Base-by-base conservation (phyloP, 1,140 invertebrate species). In the Scaptomyza hsui region DNA sequence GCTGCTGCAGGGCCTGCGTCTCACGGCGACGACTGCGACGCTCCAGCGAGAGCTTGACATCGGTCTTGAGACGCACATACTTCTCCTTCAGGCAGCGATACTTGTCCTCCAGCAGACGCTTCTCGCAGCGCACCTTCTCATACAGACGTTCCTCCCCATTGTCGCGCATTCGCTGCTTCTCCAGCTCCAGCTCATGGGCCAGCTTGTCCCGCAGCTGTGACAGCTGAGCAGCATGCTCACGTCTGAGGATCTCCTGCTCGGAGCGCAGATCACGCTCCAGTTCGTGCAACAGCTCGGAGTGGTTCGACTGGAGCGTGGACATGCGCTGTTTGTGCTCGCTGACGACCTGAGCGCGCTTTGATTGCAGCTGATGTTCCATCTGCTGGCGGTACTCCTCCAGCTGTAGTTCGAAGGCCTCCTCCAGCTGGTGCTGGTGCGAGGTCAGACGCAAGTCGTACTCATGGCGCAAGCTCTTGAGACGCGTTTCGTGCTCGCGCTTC, bases 1-100 rank as follows among this genome's bases (percentile, higher is more conserved):
- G 41, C n/a, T 75, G 74, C 19, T 86, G 73, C 57, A 86, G 12
- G 0, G 83, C 88, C 90, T 93, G 93, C 77, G 94, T 92, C 91
- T 95, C 92, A 75, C 94, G 92, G 63, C 93, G 82, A 78, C 93
- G 92, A 92, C 94, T 79, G 77, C 94, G 91, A 53, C 93, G 93
- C 73, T 95, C 94, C 15, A 94, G 90, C 0, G 93, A 92, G 15
- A 95, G 86, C 83, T 95, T 95, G 2, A 96, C 94, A 57, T 96
- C 95, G 6, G 94, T 95, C 81, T 96, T 97, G 21, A 97, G 89
- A n/a, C 95, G 93, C 12, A 95, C 92, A 78, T 97, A 96, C 85
- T 97, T 96, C 75, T 96, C 95, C 89, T 96, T 96, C 15, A 97
- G 91, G 55, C 94, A 95, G n/a, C 93, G 93, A 80, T 96, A 97